Evolutionary conservation across 2,797 vertebrate species (phyloP).

Genomic region (Cyclura pinguis): DNA sequence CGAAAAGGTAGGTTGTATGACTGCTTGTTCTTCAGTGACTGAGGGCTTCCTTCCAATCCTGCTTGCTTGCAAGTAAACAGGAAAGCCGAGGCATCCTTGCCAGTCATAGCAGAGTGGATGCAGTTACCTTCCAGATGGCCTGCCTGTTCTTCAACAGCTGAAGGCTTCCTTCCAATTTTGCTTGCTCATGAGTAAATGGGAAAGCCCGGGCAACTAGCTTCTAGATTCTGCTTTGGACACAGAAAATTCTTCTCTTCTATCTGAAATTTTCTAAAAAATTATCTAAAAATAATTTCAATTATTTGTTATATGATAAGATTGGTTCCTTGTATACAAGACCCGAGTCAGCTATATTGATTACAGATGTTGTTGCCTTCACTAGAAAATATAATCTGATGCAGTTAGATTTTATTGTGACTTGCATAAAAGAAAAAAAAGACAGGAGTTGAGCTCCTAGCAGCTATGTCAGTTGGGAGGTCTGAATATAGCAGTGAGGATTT

Average conservation of each 20-base stretch:
- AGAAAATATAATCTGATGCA: conserved; percentile 58
- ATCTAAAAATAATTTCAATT: background rate
- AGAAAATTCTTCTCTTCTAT: conserved; percentile 26
- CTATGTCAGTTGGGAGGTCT: conserved; percentile 24
- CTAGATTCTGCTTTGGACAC: conserved; percentile 20
- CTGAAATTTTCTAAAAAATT: background rate
- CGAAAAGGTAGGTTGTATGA: no score
- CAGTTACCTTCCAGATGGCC: no score
- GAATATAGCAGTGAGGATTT: conserved; percentile 51
- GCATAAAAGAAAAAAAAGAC: conserved; percentile 16
- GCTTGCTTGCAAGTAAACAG: no score
- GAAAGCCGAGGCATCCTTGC: no score
- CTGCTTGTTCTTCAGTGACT: no score
- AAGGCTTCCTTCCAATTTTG: no score
- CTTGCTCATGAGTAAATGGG: no score
- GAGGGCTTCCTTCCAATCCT: no score
- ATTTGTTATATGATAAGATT: conserved; percentile 30
- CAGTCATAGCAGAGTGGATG: no score
- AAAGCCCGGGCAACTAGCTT: background rate
- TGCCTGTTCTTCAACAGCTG: no score
- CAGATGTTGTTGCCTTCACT: conserved; percentile 33
- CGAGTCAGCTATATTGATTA: conserved; percentile 35
- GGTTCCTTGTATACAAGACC: conserved; percentile 7
- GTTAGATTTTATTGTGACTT: conserved; percentile 56
- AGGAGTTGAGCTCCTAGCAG: conserved; percentile 54